Evolutionary conservation across 2,888 invertebrate genomes (phyloP), one percentile per base, ranked within the genome.

Genomic region (Phaedon cochleariae): DNA sequence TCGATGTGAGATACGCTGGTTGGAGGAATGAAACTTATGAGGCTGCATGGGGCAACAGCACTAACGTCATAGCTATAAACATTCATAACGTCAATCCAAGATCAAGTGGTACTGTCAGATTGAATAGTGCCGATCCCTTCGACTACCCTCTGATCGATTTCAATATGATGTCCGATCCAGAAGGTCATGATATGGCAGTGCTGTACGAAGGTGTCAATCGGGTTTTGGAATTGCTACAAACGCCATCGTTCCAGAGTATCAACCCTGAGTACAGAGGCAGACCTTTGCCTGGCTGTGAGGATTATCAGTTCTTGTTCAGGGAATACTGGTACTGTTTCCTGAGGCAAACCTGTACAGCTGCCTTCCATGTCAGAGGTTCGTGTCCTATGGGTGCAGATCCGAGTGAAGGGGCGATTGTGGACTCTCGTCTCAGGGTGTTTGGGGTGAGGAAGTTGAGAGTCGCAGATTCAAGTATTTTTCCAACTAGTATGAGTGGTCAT

Each of bases 311-410:
- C 62, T 87, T 85, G 67, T 84, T 87, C 0, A 90, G 90, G 64
- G 86, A 86, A 31, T 92, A 91, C 76, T 90, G 91, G 90, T 87
- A 88, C 65, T 92, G 92, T 77, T 87, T 88, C 20, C 62, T 77
- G 26, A 67, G 72, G 60, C 68, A 88, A 22, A 78, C 66, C 0
- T 77, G 77, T 5, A 78, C 79, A 12, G 72, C 61, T 18, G 58
- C 37, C 10, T 58, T 53, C 34, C 90, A 91, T 79, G 89, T 90
- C 72, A 86, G 88, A 67, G 89, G 88, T 4, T 90, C 90, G 0
- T 89, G 89, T 73, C 88, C 89, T 70, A 91, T 92, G 91, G 91
- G 91, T 0, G 87, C 89, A 0, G 78, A 78, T 2, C 82, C 77
- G 0, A 88, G 89, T 73, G 85, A 86, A 0, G 84, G 81, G 0